These are phyloP conservation scores for Dermolepida albohirtum DNA, from an alignment of 2,888 invertebrate genomes.

Conservation along the genomic window DNA sequence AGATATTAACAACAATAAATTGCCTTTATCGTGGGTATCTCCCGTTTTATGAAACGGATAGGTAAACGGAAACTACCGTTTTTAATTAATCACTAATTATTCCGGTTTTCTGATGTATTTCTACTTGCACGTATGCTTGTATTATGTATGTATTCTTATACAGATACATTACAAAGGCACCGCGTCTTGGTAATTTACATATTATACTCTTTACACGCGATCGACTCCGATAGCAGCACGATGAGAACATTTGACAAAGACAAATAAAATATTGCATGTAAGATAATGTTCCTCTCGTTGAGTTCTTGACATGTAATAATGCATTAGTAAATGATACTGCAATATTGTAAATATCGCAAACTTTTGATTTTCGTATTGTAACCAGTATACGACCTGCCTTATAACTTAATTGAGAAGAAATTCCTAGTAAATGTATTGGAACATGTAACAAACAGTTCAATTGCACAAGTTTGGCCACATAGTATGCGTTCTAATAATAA, in stretches of 20 bases:
- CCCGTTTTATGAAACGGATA: conserved; percentile 28
- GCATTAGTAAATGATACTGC: too few species aligned
- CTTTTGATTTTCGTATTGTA: too few species aligned
- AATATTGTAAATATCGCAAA: too few species aligned
- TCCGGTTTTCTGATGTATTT: conserved; percentile 40
- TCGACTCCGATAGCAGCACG: conserved; percentile 18
- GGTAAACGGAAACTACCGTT: conserved; percentile 43
- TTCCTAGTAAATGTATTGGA: too few species aligned
- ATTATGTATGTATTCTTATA: neutral
- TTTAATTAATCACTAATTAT: conserved; percentile 44
- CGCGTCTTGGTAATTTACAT: conserved; percentile 24
- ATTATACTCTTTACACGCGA: conserved; percentile 32
- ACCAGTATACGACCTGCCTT: too few species aligned
- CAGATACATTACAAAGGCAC: conserved; percentile 21
- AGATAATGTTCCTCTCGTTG: conserved; percentile 2
- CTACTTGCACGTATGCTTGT: conserved; percentile 4
- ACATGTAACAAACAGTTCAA: too few species aligned
- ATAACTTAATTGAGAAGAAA: too few species aligned
- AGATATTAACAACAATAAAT: conserved; percentile 33
- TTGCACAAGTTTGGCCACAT: too few species aligned
- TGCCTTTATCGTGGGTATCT: conserved; percentile 19
- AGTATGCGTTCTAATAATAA: too few species aligned
- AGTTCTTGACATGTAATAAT: neutral
- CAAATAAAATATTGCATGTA: conserved; percentile 19
- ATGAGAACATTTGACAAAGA: conserved; percentile 19